Base-by-base conservation (phyloP, 2,113 vertebrate species). In the Centropus unirufus region DNA sequence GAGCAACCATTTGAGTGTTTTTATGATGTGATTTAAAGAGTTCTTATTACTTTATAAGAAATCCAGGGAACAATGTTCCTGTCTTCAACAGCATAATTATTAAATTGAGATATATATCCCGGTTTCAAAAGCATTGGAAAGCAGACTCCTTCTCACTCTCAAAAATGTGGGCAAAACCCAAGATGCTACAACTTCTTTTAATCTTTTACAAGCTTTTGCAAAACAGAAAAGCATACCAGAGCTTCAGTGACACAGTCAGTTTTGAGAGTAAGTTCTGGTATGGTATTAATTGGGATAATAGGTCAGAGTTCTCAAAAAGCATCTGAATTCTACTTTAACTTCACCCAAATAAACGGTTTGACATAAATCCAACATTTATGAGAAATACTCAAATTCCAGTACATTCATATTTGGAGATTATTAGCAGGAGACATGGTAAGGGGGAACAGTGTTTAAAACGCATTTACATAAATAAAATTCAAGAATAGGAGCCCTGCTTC, bases 381-480 rank as follows among this genome's bases (percentile, higher is more conserved):
- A 72, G 70, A 62, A 92, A 92, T 17, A 8, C 24, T 91, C 57
- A 79, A 70, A 79, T 26, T 57, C 19, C 19, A 52, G 11, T 14
- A 46, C 34, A 49, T 83, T 86, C 57, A 24, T 58, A 47, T 44
- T 8, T 74, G 78, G 63, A 83, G 46, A 62, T 72, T 78, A 80
- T 82, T 91, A 92, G n/a, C 66, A 91, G 73, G 59, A 75, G 55
- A 63, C 39, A 11, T 0, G 12, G 29, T 30, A 90, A 5, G 27
- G 49, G 26, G 86, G 42, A 93, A 92, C 93, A 68, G 77, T 93
- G 51, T 79, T 95, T 84, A 74, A 96, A 92, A 75, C 36, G 75
- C 83, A 92, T 94, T 93, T 94, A 72, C 89, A 92, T 96, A 93
- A 91, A 96, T 73, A 87, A 95, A 92, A 96, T 76, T 93, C 93